Conservation (phyloP, 2,797 vertebrate genomes). For the Chelon auratus region DNA sequence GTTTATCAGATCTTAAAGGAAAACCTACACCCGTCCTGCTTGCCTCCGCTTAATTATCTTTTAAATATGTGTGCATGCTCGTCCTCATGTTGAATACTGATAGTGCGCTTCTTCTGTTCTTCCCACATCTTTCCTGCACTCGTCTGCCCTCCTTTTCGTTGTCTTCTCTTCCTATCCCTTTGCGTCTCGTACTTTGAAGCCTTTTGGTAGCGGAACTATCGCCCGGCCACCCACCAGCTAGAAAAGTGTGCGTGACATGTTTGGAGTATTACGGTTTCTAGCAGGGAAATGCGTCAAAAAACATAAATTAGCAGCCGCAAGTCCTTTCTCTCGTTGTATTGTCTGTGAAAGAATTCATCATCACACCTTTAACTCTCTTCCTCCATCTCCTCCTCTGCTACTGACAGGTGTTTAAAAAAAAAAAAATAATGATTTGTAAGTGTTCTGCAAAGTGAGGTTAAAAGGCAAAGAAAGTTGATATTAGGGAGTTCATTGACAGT, state of each 20-base stretch:
- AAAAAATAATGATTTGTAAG: slow-evolving; percentile 19
- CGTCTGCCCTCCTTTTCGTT: slow-evolving; percentile 24
- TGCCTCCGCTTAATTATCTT: slow-evolving; percentile 39
- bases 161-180: slow-evolving; percentile 38
- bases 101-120: slow-evolving; percentile 33
- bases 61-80: slow-evolving; percentile 22
- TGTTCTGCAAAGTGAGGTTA: slow-evolving; percentile 41
- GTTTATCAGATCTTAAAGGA: slow-evolving; percentile 20
- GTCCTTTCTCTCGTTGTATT: slow-evolving; percentile 50
- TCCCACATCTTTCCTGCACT: slow-evolving; percentile 26
- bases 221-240: slow-evolving; percentile 56
- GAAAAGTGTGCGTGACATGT: slow-evolving; percentile 33
- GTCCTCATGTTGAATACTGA: slow-evolving; percentile 48
- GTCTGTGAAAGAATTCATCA: slow-evolving; percentile 42
- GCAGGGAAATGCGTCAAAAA: not conserved
- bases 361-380: slow-evolving; percentile 36
- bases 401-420: slow-evolving; percentile 16
- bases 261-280: slow-evolving; percentile 40
- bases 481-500: slow-evolving; percentile 58
- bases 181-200: slow-evolving; percentile 48
- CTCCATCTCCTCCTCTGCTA: not conserved
- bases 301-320: slow-evolving; percentile 40
- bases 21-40: not conserved
- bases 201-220: slow-evolving; percentile 53
- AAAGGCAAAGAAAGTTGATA: slow-evolving; percentile 51